phyloP scores from a whole-genome alignment of 2,797 vertebrate genomes.

The Tarsius wallacei region DNA sequence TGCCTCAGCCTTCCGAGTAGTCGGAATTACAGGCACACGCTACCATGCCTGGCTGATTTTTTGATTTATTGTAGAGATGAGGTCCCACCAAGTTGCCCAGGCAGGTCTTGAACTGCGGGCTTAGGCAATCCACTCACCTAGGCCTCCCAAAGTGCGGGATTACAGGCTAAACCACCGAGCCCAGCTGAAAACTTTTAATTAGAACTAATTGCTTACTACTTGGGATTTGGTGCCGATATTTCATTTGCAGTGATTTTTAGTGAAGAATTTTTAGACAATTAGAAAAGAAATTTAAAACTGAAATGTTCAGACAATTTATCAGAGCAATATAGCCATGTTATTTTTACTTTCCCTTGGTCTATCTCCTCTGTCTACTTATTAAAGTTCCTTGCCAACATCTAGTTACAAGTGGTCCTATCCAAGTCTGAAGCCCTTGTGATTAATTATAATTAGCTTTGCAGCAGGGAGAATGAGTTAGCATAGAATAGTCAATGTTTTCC shows the following conservation, averaged over 20 bases:
- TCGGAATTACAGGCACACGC: no score
- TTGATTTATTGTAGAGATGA: no score
- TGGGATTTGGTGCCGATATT: conserved; percentile 51
- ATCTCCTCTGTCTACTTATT: neutral
- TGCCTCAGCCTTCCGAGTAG: no score
- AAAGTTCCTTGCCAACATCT: conserved; percentile 41
- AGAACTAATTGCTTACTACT: conserved; percentile 56
- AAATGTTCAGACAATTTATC: neutral
- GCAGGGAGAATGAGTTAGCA: conserved; percentile 69
- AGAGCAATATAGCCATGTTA: neutral
- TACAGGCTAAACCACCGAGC: no score
- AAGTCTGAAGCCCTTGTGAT: conserved; percentile 43
- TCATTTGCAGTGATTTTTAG: conserved; percentile 59
- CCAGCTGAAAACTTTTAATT: conserved; percentile 73
- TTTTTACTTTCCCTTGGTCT: neutral
- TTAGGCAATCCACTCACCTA: no score
- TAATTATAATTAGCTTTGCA: conserved; percentile 68
- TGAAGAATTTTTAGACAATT: conserved; percentile 28
- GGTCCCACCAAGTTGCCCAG: no score
- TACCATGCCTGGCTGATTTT: no score
- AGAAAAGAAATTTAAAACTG: conserved; percentile 16
- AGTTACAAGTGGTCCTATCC: conserved; percentile 13
- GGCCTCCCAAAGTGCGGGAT: no score
- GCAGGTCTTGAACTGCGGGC: no score
- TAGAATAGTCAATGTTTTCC: conserved; percentile 61